Base-by-base conservation (phyloP, 2,888 invertebrate species). In the Hemaris fuciformis region DNA sequence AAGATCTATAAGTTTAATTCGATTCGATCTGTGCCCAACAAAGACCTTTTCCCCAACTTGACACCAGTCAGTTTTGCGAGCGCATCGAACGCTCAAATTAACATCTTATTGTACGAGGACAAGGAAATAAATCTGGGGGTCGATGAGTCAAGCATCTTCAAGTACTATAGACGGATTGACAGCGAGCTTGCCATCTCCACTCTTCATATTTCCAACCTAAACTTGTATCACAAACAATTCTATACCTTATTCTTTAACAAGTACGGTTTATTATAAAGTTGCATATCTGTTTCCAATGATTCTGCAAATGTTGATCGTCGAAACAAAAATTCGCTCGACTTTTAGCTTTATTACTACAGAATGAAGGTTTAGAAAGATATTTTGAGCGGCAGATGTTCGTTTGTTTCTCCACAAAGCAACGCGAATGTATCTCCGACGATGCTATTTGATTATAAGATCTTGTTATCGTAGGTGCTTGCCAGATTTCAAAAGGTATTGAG, bases 161-260 rank as follows among this genome's bases (percentile, higher is more conserved):
- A 53, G 53, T 18, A 53, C 53, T 53, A 53, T 53, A 53, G 53
- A 53, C 53, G 53, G 53, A 53, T 53, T 53, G 53, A 53, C 53
- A 53, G 53, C 53, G 53, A 18, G 31, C 53, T 53, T 53, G 48
- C 27, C 25, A 53, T 53, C 48, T 45, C 45, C 3, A 18, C 18
- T 18, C 15, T 18, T 31, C 10, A 53, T 53, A 18, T 31, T 23
- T 45, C 53, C 4, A 1, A 18, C 31, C 4, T 18, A 31, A 53
- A 18, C 6, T 31, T 18, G 3, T 18, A n/a, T 5, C 27, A 27
- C 31, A 31, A 15, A 0, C 3, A 1, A 53, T 13, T 53, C 10
- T 31, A 15, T 0, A 4, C 31, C 27, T 53, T 53, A 27, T 53
- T 27, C 8, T 2, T 53, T 18, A n/a, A 4, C 7, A 15, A 13